phyloP scores from a whole-genome alignment of 1,140 invertebrate species.

The Drosophila triauraria region DNA sequence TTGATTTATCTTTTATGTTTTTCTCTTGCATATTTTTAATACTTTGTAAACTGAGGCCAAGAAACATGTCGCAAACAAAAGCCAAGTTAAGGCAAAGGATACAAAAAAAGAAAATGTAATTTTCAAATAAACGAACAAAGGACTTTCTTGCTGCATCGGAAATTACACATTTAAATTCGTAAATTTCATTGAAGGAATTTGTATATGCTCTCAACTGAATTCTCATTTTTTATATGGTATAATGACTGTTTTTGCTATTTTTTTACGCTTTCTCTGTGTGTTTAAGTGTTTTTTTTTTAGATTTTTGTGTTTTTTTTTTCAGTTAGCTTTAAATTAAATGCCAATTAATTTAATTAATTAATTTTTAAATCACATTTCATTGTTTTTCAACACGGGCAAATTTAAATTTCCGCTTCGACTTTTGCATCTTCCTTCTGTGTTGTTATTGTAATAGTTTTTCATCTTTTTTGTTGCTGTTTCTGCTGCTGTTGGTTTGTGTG shows the following conservation, averaged over 20 bases:
- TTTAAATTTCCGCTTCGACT: conserved; percentile 69
- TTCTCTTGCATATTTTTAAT: conserved; percentile 60
- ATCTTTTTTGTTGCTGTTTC: conserved; percentile 13
- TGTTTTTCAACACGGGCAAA: conserved; percentile 83
- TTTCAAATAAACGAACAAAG: conserved; percentile 51
- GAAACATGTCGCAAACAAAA: conserved; percentile 64
- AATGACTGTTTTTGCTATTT: conserved; percentile 81
- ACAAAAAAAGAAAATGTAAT: conserved; percentile 24
- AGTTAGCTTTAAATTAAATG: conserved; percentile 78
- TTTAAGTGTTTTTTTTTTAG: conserved; percentile 35
- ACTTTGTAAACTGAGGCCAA: conserved; percentile 73
- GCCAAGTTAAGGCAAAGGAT: conserved; percentile 22
- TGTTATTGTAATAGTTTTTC: conserved; percentile 59
- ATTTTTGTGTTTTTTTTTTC: conserved; percentile 46
- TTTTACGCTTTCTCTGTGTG: conserved; percentile 47
- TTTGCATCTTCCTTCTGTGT: conserved; percentile 52
- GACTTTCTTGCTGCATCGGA: conserved; percentile 51
- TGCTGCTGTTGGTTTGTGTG: conserved; percentile 62
- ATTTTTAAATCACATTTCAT: conserved; percentile 85
- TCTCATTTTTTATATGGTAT: conserved; percentile 63
- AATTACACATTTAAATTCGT: conserved; percentile 81
- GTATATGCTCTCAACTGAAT: conserved; percentile 69
- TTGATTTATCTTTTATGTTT: conserved; percentile 22
- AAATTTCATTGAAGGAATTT: conserved; percentile 83
- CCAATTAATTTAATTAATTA: conserved; percentile 84